Conservation (phyloP, 2,113 vertebrate species). For the Hyperoodon ampullatus region DNA sequence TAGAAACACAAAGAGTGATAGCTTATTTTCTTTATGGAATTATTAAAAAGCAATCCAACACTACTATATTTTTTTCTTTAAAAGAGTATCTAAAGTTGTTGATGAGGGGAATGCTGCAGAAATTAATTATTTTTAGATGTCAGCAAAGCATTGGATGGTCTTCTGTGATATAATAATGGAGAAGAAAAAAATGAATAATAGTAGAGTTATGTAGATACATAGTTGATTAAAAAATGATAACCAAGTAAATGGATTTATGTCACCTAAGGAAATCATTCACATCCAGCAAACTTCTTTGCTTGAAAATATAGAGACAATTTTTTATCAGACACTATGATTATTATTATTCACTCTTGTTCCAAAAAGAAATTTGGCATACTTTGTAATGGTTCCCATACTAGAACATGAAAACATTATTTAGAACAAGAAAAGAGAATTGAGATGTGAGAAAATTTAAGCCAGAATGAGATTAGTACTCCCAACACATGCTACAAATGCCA, state of each 20-base stretch:
- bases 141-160: not conserved
- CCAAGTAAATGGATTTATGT: not conserved
- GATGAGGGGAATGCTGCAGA: not conserved
- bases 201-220: not conserved
- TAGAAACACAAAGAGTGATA: not conserved
- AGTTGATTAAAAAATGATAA: not conserved
- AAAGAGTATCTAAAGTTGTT: not conserved
- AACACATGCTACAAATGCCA: not conserved
- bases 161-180: not conserved
- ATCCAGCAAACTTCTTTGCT: not conserved
- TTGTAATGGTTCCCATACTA: not conserved
- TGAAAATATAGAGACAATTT: not conserved
- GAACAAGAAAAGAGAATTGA: not conserved
- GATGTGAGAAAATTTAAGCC: not conserved
- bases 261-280: not conserved
- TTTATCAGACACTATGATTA: not conserved
- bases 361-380: not conserved
- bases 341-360: not conserved
- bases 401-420: not conserved
- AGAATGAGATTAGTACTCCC: not conserved
- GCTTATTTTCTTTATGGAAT: not conserved
- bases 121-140: not conserved
- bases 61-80: not conserved
- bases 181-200: not conserved
- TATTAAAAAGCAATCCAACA: conserved; percentile 23